Conservation (phyloP, 1,140 invertebrate species). For the Leptonema lineaticorne region DNA sequence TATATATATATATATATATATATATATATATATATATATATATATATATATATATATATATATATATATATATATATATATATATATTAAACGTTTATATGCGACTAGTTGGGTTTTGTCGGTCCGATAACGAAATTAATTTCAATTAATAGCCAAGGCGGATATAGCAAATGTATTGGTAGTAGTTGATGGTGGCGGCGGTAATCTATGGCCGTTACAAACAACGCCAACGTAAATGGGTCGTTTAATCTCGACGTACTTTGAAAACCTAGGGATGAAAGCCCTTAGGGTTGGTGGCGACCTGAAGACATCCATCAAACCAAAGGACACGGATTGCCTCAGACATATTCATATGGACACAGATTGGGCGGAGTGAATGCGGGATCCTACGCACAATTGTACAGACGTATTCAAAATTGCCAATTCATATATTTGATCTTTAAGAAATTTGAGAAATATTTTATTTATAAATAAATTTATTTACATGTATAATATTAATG, state of each 20-base stretch:
- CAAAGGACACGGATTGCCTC: slow-evolving; percentile 34
- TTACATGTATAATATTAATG: no score
- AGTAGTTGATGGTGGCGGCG: slow-evolving; percentile 26
- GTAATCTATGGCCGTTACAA: slow-evolving; percentile 41
- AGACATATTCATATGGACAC: slow-evolving; percentile 41
- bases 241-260: slow-evolving; percentile 39
- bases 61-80: no score
- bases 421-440: no score
- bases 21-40: no score
- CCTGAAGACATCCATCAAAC: slow-evolving; percentile 40
- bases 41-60: no score
- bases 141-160: slow-evolving; percentile 42
- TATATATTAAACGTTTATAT: no score
- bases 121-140: slow-evolving; percentile 42
- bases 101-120: slow-evolving; percentile 10
- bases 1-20: no score
- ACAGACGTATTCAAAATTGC: no score
- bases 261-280: slow-evolving; percentile 7
- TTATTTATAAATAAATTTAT: no score
- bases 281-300: slow-evolving; percentile 6
- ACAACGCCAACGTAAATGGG: slow-evolving; percentile 41
- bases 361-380: slow-evolving; percentile 28
- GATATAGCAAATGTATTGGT: neutral
- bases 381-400: neutral
- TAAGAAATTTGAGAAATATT: no score